Evolutionary conservation across 2,113 vertebrate species (phyloP).

Genomic region (Lates calcarifer): DNA sequence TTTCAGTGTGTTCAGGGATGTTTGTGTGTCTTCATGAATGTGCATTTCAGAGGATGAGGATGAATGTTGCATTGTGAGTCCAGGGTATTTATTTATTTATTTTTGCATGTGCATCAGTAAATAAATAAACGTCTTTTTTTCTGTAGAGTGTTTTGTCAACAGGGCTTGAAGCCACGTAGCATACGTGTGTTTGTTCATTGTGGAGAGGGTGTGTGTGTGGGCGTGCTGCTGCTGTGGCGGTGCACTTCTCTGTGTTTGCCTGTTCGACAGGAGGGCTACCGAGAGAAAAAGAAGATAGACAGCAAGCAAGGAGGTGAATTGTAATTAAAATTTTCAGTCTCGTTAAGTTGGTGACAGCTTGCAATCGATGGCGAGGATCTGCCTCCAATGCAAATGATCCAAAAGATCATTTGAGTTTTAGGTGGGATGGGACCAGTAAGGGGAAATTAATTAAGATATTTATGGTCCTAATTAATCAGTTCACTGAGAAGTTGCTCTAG

Average conservation of each 20-base stretch:
- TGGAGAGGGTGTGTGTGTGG: conserved; percentile 5
- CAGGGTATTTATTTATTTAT: conserved; percentile 19
- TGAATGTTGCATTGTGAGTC: conserved; percentile 47
- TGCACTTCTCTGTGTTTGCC: conserved; percentile 2
- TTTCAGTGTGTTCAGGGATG: conserved; percentile 18
- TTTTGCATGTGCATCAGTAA: conserved; percentile 21
- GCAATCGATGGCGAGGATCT: conserved; percentile 78
- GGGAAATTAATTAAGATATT: conserved; percentile 82
- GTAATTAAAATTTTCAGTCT: conserved; percentile 83
- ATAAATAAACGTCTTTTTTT: conserved; percentile 15
- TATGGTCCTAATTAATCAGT: conserved; percentile 83
- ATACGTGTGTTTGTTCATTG: conserved; percentile 25
- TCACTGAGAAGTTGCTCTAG: conserved; percentile 67
- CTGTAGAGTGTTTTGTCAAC: conserved; percentile 47
- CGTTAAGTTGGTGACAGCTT: conserved; percentile 82
- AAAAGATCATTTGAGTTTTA: conserved; percentile 69
- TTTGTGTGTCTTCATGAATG: conserved; percentile 30
- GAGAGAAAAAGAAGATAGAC: conserved; percentile 57
- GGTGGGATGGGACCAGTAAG: conserved; percentile 60
- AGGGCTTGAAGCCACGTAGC: conserved; percentile 33
- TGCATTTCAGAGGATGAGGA: conserved; percentile 23
- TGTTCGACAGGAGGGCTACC: conserved; percentile 26
- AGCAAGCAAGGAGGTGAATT: conserved; percentile 66
- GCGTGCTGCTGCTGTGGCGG: background rate
- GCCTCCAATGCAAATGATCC: conserved; percentile 77